These are phyloP conservation scores for Luehdorfia chinensis DNA, from an alignment of 1,140 invertebrate species.

Conservation along the genomic window DNA sequence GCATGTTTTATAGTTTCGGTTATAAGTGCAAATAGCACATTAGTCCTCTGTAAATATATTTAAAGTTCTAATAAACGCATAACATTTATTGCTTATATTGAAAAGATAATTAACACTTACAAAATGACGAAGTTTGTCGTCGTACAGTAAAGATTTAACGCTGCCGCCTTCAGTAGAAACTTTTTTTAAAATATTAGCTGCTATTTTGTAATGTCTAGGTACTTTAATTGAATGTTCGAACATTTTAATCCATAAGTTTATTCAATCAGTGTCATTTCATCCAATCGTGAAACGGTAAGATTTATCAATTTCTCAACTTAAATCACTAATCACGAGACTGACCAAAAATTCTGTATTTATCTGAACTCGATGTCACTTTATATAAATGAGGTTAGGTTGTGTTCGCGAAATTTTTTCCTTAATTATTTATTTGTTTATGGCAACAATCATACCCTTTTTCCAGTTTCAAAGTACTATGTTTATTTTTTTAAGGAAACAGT, in stretches of 20 bases:
- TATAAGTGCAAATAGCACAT: constrained; percentile 84
- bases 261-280: constrained; percentile 26
- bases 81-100: not conserved
- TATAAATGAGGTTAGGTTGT: no score
- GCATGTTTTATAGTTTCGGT: constrained; percentile 84
- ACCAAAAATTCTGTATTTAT: no score
- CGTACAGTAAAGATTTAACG: constrained; percentile 84
- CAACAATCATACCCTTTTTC: no score
- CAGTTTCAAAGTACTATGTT: no score
- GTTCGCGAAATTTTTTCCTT: no score
- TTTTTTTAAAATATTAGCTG: constrained; percentile 81
- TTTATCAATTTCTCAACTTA: constrained; percentile 6
- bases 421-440: no score
- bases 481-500: no score
- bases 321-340: constrained; percentile 40
- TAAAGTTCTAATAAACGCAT: constrained; percentile 11
- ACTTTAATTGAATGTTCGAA: constrained; percentile 86
- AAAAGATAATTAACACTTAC: constrained; percentile 42
- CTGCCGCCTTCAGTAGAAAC: constrained; percentile 83
- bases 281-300: constrained; percentile 13
- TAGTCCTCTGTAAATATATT: constrained; percentile 81
- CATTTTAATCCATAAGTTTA: constrained; percentile 56
- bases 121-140: constrained; percentile 80
- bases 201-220: constrained; percentile 85
- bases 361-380: no score